Percentiles rank a stretch among this genome's conserved stretches.
These are phyloP conservation scores for Leistus spinibarbis DNA, from an alignment of 2,888 invertebrate species.

Conservation along the genomic window DNA sequence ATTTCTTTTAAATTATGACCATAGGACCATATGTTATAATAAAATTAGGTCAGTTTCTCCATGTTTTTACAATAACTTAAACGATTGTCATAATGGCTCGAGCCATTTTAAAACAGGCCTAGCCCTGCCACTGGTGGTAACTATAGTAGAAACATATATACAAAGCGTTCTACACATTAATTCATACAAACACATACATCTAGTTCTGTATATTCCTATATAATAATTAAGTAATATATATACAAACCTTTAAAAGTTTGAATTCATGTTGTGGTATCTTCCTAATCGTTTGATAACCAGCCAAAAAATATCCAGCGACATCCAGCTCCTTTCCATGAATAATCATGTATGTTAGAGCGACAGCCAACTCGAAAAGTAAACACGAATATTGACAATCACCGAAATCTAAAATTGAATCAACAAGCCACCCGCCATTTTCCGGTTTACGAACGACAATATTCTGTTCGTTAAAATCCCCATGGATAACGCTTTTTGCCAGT, in stretches of 20 bases:
- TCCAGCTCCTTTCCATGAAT: conserved; percentile 66
- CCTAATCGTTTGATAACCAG: conserved; percentile 73
- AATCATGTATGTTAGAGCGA: conserved; percentile 82
- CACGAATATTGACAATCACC: conserved; percentile 79
- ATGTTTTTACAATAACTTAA: too few species aligned
- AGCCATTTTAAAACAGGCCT: too few species aligned
- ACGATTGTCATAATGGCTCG: too few species aligned
- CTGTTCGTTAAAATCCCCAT: conserved; percentile 91
- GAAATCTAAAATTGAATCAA: conserved; percentile 82
- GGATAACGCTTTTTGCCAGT: conserved; percentile 76
- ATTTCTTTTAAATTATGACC: too few species aligned
- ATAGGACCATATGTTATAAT: too few species aligned
- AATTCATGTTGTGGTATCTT: conserved; percentile 68
- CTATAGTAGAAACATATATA: too few species aligned
- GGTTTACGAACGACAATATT: conserved; percentile 68
- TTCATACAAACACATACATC: background rate
- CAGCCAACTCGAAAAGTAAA: conserved; percentile 82
- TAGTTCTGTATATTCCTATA: background rate
- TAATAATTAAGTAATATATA: background rate
- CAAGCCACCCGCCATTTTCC: conserved; percentile 59
- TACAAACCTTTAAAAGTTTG: conserved; percentile 67
- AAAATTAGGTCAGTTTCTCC: too few species aligned
- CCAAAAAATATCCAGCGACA: conserved; percentile 72
- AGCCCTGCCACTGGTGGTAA: too few species aligned
- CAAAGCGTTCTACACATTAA: background rate